A percentile compares a stretch with the other conserved stretches of the same genome.
phyloP scores from a whole-genome alignment of 2,113 vertebrate species.

The Antennarius striatus region DNA sequence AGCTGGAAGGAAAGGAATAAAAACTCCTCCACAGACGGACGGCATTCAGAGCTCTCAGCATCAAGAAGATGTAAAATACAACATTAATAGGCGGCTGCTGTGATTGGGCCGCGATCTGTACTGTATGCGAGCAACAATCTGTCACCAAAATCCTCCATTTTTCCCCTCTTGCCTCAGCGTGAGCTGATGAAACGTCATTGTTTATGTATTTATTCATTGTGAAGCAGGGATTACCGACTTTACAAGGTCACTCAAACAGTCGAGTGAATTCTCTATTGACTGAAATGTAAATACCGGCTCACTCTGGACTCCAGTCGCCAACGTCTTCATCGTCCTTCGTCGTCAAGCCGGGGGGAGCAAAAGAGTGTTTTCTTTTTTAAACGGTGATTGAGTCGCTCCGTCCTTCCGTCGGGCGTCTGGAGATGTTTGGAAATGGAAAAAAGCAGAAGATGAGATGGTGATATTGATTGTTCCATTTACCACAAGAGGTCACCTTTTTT shows the following conservation, averaged over 20 bases:
- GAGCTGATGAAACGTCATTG: conserved; percentile 62
- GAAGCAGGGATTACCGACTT: conserved; percentile 72
- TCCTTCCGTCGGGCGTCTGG: conserved; percentile 42
- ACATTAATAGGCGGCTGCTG: not conserved
- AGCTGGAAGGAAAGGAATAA: conserved; percentile 15
- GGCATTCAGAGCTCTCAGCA: conserved; percentile 8
- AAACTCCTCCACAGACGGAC: conserved; percentile 6
- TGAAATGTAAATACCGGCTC: conserved; percentile 74
- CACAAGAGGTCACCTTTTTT: conserved; percentile 62
- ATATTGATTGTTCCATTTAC: conserved; percentile 63
- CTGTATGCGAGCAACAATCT: conserved; percentile 35
- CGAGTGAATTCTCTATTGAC: conserved; percentile 72
- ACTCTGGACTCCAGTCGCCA: conserved; percentile 49
- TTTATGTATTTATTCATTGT: conserved; percentile 77
- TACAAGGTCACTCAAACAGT: conserved; percentile 75
- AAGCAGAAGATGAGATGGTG: conserved; percentile 63
- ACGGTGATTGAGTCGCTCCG: conserved; percentile 67
- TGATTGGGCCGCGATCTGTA: conserved; percentile 22
- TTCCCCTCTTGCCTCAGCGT: conserved; percentile 34
- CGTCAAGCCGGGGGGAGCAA: conserved; percentile 54
- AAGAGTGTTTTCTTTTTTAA: conserved; percentile 62
- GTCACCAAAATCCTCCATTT: not conserved
- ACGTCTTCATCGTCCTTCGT: conserved; percentile 68
- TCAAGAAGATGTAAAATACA: conserved; percentile 30
- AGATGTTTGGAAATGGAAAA: conserved; percentile 55